Percentiles rank a stretch among this genome's conserved stretches.
Conservation (phyloP, 2,888 invertebrate genomes). For the Drosophila neutralis region DNA sequence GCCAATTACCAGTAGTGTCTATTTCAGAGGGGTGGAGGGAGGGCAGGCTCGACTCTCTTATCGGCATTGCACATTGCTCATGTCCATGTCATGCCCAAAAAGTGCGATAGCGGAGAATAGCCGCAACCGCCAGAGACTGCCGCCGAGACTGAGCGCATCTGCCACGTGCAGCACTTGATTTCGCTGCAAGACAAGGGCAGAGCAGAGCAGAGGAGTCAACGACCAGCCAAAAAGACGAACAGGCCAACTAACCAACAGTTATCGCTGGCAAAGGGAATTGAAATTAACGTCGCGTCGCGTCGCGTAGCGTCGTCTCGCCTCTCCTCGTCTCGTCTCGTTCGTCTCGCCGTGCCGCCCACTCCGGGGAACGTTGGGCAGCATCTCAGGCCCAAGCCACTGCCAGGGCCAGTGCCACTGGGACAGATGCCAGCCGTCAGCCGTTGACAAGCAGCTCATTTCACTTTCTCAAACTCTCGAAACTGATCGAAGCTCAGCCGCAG, state of each 20-base stretch:
- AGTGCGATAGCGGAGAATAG: conserved; percentile 62
- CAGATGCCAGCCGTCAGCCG: conserved; percentile 51
- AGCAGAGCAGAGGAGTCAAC: conserved; percentile 55
- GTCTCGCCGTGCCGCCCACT: background rate
- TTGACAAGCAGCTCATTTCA: conserved; percentile 70
- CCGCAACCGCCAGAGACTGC: conserved; percentile 36
- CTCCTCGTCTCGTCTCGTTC: background rate
- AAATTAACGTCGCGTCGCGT: conserved; percentile 65
- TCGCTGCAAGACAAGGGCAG: conserved; percentile 43
- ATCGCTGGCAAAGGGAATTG: conserved; percentile 61
- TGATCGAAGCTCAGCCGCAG: conserved; percentile 39
- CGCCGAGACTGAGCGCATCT: conserved; percentile 58
- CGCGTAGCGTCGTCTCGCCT: background rate
- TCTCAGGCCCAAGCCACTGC: conserved; percentile 21
- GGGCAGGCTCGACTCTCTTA: conserved; percentile 48
- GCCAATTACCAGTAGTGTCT: conserved; percentile 41
- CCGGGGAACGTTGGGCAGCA: background rate
- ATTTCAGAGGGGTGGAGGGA: background rate
- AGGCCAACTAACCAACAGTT: conserved; percentile 30
- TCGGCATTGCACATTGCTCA: conserved; percentile 77
- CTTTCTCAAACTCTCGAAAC: conserved; percentile 55
- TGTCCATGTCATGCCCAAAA: conserved; percentile 62
- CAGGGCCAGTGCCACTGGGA: conserved; percentile 14
- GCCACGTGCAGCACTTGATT: conserved; percentile 77
- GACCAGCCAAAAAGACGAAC: conserved; percentile 40